Evolutionary conservation across 2,888 invertebrate species (phyloP).

Genomic region (Cybosia mesomella): DNA sequence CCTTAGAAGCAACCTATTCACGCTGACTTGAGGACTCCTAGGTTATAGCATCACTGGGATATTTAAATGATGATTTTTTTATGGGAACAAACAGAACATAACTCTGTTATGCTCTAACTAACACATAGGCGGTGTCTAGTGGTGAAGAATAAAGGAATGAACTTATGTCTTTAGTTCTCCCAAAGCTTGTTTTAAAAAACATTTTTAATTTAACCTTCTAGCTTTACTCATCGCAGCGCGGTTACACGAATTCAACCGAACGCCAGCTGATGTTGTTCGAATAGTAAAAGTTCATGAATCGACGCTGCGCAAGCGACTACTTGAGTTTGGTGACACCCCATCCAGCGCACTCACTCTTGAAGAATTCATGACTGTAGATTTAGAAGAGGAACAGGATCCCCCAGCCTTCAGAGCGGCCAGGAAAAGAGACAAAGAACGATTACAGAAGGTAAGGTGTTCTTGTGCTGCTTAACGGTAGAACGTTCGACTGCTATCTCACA

Average conservation of each 20-base stretch:
- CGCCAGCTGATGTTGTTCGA: constrained; percentile 95
- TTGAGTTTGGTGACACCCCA: constrained; percentile 98
- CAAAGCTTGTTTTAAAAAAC: not conserved
- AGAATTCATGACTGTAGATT: constrained; percentile 98
- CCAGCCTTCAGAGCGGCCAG: constrained; percentile 97
- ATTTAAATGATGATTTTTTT: too few relatives aligned
- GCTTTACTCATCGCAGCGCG: constrained; percentile 97
- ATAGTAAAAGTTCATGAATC: constrained; percentile 98
- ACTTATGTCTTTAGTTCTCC: not conserved
- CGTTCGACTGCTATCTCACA: too few relatives aligned
- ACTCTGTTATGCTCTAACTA: too few relatives aligned
- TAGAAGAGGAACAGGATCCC: constrained; percentile 98
- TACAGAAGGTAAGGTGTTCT: constrained; percentile 88
- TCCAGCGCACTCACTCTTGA: constrained; percentile 97
- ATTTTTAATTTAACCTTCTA: constrained; percentile 59
- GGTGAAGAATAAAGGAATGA: too few relatives aligned
- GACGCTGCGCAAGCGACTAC: constrained; percentile 95
- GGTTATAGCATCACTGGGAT: too few relatives aligned
- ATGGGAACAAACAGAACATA: too few relatives aligned
- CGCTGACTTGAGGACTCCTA: too few relatives aligned
- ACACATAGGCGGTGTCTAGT: too few relatives aligned
- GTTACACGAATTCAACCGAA: constrained; percentile 96
- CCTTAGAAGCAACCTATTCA: too few relatives aligned
- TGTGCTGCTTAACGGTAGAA: not conserved
- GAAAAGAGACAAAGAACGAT: constrained; percentile 94